Evolutionary conservation across 2,113 vertebrate genomes (phyloP).

Genomic region (Nansenia antarctica): DNA sequence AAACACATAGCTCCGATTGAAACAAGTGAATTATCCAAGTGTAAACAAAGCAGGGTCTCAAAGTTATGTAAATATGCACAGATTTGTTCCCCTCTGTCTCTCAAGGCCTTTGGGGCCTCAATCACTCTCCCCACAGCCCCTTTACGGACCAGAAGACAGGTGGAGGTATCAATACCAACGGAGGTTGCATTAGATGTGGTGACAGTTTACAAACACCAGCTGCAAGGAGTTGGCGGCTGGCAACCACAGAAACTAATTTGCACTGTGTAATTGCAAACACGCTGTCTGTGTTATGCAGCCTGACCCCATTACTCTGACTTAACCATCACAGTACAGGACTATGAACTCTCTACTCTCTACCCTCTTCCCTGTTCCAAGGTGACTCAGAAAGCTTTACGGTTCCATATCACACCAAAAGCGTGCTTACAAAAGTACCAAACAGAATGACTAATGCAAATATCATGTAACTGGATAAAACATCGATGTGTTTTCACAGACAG

Average conservation of each 20-base stretch:
- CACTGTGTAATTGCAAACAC: conserved; percentile 7
- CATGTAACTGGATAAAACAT: no score
- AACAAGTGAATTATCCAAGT: neutral
- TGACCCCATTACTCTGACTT: conserved; percentile 1
- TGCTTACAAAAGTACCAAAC: no score
- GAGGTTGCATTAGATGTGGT: neutral
- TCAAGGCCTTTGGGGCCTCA: neutral
- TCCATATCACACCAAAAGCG: no score
- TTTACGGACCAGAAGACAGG: neutral
- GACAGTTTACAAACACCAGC: conserved; percentile 19
- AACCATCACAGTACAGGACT: neutral
- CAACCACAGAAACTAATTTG: conserved; percentile 10
- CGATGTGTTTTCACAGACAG: no score
- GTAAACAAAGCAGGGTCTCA: neutral
- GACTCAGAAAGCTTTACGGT: no score
- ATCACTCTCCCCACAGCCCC: neutral
- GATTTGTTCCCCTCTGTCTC: neutral
- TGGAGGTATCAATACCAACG: conserved; percentile 11
- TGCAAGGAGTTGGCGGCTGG: neutral
- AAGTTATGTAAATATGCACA: neutral
- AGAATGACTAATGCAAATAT: no score
- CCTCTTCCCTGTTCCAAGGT: no score
- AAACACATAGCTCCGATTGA: neutral
- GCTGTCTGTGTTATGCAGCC: neutral
- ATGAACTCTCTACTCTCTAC: neutral